Percentiles rank a stretch among this genome's conserved stretches.
Conservation (phyloP, 2,888 invertebrate species). For the Gnatocerus cornutus region DNA sequence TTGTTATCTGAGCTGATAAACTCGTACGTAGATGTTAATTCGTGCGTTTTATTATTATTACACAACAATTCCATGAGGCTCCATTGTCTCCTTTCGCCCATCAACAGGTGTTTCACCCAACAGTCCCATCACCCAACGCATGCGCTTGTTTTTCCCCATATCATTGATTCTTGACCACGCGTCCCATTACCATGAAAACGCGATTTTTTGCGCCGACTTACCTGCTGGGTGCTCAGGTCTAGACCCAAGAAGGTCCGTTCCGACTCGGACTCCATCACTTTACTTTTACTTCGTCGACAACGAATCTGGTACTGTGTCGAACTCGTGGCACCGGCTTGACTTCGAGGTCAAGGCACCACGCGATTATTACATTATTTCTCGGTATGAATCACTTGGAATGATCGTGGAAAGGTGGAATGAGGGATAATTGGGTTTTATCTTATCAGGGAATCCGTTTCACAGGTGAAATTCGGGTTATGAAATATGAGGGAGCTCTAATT, state of each 20-base stretch:
- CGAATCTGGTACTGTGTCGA: conserved; percentile 3
- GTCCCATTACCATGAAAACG: not conserved
- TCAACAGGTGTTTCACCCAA: conserved; percentile 7
- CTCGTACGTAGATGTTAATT: too few relatives aligned
- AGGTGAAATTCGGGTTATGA: not conserved
- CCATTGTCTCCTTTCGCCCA: not conserved
- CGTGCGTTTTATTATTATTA: not conserved
- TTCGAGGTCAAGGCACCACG: conserved; percentile 59
- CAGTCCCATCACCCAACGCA: conserved; percentile 40
- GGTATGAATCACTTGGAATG: conserved; percentile 18
- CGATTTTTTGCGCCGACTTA: conserved; percentile 66
- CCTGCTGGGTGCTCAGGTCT: conserved; percentile 92
- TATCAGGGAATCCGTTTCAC: conserved; percentile 3
- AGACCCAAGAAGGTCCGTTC: conserved; percentile 82
- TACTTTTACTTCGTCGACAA: not conserved
- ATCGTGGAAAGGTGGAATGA: conserved; percentile 14
- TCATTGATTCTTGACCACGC: conserved; percentile 33
- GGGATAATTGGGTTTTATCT: conserved; percentile 20
- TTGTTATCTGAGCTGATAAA: too few relatives aligned
- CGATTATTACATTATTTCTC: conserved; percentile 42
- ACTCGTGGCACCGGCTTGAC: conserved; percentile 36
- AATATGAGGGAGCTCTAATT: not conserved
- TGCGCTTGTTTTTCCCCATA: conserved; percentile 30
- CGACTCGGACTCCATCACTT: conserved; percentile 23
- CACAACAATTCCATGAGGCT: not conserved